Evolutionary conservation across 2,113 vertebrate genomes (phyloP).

Genomic region (Pelvicachromis taeniatus): DNA sequence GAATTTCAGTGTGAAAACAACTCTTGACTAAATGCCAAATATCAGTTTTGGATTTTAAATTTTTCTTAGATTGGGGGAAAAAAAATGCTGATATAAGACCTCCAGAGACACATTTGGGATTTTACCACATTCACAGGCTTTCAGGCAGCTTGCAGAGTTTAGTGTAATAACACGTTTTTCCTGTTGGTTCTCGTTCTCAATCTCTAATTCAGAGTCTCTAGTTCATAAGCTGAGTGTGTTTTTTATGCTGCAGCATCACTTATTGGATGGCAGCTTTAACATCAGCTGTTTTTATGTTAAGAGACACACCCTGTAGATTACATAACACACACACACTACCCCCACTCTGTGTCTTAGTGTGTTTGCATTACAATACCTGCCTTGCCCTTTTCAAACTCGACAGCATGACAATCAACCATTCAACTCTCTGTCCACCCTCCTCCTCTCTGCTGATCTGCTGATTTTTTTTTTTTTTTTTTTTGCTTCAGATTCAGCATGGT

Average conservation of each 20-base stretch:
- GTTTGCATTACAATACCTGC: slow-evolving; percentile 73
- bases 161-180: neutral
- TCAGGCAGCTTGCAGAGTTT: neutral
- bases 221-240: neutral
- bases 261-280: neutral
- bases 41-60: neutral
- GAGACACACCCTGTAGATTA: slow-evolving; percentile 51
- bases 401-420: slow-evolving; percentile 67
- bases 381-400: slow-evolving; percentile 66
- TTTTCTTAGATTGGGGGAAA: neutral
- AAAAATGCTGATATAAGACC: neutral
- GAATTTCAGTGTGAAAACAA: neutral
- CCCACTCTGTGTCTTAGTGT: slow-evolving; percentile 20
- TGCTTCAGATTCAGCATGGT: neutral
- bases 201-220: too few relatives aligned
- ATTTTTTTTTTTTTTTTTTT: neutral
- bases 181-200: neutral
- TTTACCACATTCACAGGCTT: neutral
- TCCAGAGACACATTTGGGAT: neutral
- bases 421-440: slow-evolving; percentile 14
- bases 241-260: neutral
- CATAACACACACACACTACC: slow-evolving; percentile 32
- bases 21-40: neutral
- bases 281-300: neutral
- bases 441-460: slow-evolving; percentile 7